These are phyloP conservation scores for Ostrea denselamellosa DNA, from an alignment of 1,140 invertebrate genomes.

Conservation along the genomic window DNA sequence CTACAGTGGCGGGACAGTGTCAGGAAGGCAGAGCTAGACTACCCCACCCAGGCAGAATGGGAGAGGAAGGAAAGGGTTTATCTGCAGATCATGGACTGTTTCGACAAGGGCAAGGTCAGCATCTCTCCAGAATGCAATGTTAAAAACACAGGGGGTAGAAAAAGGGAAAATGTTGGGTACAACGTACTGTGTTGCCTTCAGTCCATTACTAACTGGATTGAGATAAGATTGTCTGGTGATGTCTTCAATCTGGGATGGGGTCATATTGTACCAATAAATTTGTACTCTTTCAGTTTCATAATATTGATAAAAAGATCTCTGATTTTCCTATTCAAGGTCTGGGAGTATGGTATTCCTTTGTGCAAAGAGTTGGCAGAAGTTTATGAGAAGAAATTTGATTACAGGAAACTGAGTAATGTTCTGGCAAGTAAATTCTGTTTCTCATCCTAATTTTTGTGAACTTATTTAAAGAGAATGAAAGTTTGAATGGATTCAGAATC, in stretches of 20 bases:
- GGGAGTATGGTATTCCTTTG: constrained; percentile 96
- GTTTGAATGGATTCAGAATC: neutral
- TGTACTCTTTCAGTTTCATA: neutral
- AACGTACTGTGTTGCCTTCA: too few relatives aligned
- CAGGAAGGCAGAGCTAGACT: constrained; percentile 72
- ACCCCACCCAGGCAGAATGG: constrained; percentile 83
- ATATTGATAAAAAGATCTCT: neutral
- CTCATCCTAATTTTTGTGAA: neutral
- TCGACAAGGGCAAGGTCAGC: constrained; percentile 76
- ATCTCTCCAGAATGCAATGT: neutral
- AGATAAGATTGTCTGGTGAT: neutral
- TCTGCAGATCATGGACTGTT: constrained; percentile 71
- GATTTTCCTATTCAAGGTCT: constrained; percentile 83
- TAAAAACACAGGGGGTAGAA: neutral
- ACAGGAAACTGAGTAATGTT: constrained; percentile 74
- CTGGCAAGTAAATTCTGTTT: constrained; percentile 67
- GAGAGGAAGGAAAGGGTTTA: constrained; percentile 74
- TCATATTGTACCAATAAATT: neutral
- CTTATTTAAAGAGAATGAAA: neutral
- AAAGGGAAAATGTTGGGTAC: neutral
- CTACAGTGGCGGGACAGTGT: constrained; percentile 67
- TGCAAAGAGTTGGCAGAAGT: constrained; percentile 78
- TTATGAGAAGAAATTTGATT: constrained; percentile 72
- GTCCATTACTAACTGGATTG: too few relatives aligned
- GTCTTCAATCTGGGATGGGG: neutral